Evolutionary conservation across 1,140 invertebrate genomes (phyloP), one percentile per base, ranked within the genome.

Genomic region (Ooceraea biroi): DNA sequence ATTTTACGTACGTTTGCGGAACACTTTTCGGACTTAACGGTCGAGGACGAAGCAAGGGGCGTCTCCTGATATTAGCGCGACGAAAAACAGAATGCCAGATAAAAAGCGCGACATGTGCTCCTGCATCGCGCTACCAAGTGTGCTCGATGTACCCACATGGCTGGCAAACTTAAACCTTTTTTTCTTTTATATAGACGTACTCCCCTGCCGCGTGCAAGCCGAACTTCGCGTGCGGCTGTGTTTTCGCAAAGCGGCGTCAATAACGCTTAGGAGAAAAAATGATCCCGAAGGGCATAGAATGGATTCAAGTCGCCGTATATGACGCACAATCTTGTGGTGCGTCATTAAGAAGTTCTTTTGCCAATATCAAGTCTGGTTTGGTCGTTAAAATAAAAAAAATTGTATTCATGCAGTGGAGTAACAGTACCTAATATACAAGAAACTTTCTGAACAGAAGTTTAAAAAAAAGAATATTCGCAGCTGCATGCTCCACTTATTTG

Each of bases 61-160:
- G 60, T 88, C 30, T 78, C 60, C 58, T 10, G 50, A 50, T 68
- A 68, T 27, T 74, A 88, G 8, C 14, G 10, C 11, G 19, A 71
- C 74, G 84, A 90, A 89, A 86, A 89, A 80, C 14, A 36, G 69
- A 88, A 82, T 65, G 46, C 17, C 19, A 50, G 69, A 66, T 60
- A 91, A 91, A 88, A 91, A 90, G 52, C 17, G 25, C 80, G 80
- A 86, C 88, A 89, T 88, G 60, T 89, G 88, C 84, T 86, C 72
- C 65, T 68, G 80, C 86, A 88, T 85, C 73, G 61, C 46, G 74
- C 27, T 73, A 58, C 87, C 87, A 88, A 89, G 87, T 84, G 84
- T 61, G 74, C 74, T 76, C 71, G 77, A 68, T 85, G 66, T 82
- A 85, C 80, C 83, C 90, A 91, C 88, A 92, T 92, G 90, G 90